Conservation (phyloP, 2,113 vertebrate genomes). For the Caranx melampygus region DNA sequence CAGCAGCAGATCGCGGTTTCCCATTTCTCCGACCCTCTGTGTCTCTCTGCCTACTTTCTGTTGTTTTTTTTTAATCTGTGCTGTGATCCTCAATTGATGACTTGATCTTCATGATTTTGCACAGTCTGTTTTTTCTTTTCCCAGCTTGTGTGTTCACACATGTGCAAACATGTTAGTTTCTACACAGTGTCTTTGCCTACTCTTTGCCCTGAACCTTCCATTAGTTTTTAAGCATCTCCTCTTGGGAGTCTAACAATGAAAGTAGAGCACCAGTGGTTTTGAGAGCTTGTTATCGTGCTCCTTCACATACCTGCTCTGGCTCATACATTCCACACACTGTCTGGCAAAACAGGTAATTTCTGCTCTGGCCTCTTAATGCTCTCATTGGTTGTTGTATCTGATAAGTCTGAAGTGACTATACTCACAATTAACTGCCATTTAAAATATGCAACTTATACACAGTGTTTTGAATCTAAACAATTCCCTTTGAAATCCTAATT, state of each 20-base stretch:
- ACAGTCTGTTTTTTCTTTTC: neutral
- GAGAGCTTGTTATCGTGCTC: neutral
- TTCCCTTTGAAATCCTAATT: slow-evolving; percentile 11
- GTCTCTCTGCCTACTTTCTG: slow-evolving; percentile 10
- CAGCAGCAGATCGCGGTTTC: slow-evolving; percentile 45
- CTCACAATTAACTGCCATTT: neutral
- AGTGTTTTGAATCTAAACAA: slow-evolving; percentile 15
- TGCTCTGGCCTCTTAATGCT: neutral
- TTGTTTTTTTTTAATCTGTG: slow-evolving; percentile 2
- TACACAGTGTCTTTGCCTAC: no score
- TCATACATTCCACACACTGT: neutral
- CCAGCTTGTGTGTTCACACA: neutral
- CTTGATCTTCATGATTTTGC: slow-evolving; percentile 2
- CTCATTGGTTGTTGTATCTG: neutral
- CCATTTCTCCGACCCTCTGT: slow-evolving; percentile 24
- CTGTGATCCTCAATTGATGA: slow-evolving; percentile 7
- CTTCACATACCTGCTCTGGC: neutral
- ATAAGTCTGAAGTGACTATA: neutral
- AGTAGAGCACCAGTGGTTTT: neutral
- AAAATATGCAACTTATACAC: neutral
- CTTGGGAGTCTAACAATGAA: neutral
- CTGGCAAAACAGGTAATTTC: neutral
- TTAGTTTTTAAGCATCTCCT: slow-evolving; percentile 13
- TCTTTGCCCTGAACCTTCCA: neutral
- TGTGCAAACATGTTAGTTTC: neutral